phyloP scores from a whole-genome alignment of 2,113 vertebrate genomes.

The Tonatia bakeri region DNA sequence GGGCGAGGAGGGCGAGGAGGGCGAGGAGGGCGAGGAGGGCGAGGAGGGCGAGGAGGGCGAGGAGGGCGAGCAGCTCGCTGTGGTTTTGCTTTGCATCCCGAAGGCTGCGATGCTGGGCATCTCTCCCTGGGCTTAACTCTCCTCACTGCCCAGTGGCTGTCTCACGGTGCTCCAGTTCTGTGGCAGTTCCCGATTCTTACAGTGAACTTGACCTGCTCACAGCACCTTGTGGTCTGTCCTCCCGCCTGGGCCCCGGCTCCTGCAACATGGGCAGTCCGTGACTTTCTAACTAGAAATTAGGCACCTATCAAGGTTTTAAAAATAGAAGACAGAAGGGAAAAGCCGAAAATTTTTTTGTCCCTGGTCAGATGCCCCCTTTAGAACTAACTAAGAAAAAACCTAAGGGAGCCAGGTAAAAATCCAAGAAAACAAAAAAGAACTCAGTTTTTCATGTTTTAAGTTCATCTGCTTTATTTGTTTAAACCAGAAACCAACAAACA shows the following conservation, averaged over 20 bases:
- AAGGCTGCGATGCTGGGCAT: not conserved
- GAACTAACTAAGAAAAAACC: not conserved
- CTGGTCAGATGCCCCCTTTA: not conserved
- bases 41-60: too few relatives aligned
- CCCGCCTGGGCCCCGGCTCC: not conserved
- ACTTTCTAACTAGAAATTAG: conserved; percentile 23
- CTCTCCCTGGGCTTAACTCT: not conserved
- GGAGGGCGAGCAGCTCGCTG: not conserved
- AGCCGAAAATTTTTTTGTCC: not conserved
- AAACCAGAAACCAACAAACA: not conserved
- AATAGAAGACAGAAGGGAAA: not conserved
- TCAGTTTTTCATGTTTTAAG: not conserved
- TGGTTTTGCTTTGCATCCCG: not conserved
- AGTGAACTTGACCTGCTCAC: not conserved
- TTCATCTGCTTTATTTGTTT: not conserved
- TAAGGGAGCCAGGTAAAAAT: not conserved
- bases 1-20: too few relatives aligned
- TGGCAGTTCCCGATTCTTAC: not conserved
- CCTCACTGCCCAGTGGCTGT: not conserved
- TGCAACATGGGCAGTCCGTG: not conserved
- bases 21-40: too few relatives aligned
- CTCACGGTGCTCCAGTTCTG: not conserved
- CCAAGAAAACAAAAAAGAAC: not conserved
- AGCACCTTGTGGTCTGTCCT: not conserved
- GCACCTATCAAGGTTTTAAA: not conserved